Evolutionary conservation across 2,888 invertebrate species (phyloP).

Genomic region (Dynastes maya): DNA sequence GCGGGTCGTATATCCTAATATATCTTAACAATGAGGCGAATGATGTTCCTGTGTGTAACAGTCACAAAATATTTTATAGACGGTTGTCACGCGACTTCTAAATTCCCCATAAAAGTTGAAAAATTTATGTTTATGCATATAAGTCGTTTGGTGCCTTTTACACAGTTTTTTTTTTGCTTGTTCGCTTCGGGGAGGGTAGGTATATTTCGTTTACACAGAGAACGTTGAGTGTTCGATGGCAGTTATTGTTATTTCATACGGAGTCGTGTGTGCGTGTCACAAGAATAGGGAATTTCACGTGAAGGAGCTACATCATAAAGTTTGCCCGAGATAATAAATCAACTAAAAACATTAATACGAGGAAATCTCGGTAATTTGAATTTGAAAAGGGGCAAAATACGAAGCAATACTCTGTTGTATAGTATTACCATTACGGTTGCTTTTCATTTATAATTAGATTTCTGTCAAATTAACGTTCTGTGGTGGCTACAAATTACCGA

Average conservation of each 20-base stretch:
- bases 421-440: neutral
- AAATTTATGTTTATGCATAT: slow-evolving; percentile 35
- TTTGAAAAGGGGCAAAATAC: neutral
- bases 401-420: neutral
- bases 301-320: slow-evolving; percentile 12
- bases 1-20: slow-evolving; percentile 41
- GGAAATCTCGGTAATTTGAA: neutral
- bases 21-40: slow-evolving; percentile 13
- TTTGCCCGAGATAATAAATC: neutral
- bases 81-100: slow-evolving; percentile 38
- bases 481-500: no score
- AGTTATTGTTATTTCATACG: slow-evolving; percentile 14
- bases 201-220: neutral
- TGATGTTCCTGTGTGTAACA: slow-evolving; percentile 39
- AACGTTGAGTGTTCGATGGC: slow-evolving; percentile 15
- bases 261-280: slow-evolving; percentile 11
- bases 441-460: slow-evolving; percentile 2
- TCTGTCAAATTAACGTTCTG: no score
- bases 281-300: neutral
- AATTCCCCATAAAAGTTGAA: slow-evolving; percentile 36
- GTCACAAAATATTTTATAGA: slow-evolving; percentile 46
- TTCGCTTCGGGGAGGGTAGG: neutral
- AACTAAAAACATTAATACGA: neutral
- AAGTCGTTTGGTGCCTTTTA: slow-evolving; percentile 21
- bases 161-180: neutral